A percentile compares a stretch with the other conserved stretches of the same genome.
Conservation (phyloP, 2,888 invertebrate species). For the Erebia epiphron region DNA sequence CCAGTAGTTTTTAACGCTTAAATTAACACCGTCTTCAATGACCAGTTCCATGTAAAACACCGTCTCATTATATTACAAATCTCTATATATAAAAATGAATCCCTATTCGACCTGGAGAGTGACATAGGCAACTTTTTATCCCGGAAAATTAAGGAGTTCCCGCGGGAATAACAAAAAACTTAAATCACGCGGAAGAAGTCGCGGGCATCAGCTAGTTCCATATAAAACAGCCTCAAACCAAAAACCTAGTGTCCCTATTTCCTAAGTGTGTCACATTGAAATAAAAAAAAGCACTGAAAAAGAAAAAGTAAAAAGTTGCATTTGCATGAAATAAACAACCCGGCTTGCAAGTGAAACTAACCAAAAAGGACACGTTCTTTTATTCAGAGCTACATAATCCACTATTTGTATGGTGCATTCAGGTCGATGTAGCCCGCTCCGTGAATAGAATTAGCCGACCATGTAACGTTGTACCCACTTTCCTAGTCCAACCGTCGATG, state of each 20-base stretch:
- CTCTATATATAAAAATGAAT: no score
- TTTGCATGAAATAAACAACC: constrained; percentile 33
- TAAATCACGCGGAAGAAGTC: no score
- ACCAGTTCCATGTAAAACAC: no score
- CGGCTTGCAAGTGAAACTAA: constrained; percentile 36
- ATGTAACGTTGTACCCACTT: constrained; percentile 46
- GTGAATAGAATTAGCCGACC: constrained; percentile 65
- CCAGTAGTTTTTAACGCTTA: no score
- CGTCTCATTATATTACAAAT: no score
- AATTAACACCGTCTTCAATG: no score
- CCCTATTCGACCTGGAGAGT: no score
- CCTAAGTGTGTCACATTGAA: constrained; percentile 9
- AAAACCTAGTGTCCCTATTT: constrained; percentile 1
- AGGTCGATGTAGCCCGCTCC: constrained; percentile 49
- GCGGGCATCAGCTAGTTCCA: background rate
- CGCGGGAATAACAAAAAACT: no score
- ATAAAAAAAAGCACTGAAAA: constrained; percentile 12
- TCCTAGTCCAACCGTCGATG: constrained; percentile 60
- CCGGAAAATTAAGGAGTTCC: no score
- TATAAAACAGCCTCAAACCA: constrained; percentile 1
- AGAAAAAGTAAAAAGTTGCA: constrained; percentile 25
- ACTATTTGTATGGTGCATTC: constrained; percentile 61
- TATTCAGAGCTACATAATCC: constrained; percentile 48
- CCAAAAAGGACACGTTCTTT: constrained; percentile 40
- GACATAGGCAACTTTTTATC: no score